These are phyloP conservation scores for Perognathus longimembris DNA, from an alignment of 2,113 vertebrate genomes.

Conservation along the genomic window DNA sequence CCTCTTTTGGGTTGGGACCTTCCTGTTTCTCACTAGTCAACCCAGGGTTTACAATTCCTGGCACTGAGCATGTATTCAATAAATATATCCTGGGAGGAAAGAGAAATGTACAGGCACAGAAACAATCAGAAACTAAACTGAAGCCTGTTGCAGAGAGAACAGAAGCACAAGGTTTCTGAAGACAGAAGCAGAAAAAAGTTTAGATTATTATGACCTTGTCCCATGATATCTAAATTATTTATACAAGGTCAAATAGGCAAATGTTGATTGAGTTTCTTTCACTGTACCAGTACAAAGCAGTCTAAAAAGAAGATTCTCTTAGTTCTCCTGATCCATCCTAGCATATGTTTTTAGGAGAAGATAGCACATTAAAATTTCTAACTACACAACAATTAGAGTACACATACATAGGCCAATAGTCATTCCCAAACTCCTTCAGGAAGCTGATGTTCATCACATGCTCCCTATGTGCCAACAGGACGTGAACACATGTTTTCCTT, in stretches of 20 bases:
- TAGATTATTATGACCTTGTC: fast-evolving
- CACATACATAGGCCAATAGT: background rate
- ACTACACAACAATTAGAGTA: background rate
- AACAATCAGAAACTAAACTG: background rate
- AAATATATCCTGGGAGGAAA: background rate
- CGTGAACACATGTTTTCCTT: background rate
- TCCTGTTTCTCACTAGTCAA: background rate
- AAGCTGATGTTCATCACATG: background rate
- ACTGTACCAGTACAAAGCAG: background rate
- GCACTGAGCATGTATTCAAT: background rate
- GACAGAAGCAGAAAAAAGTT: background rate
- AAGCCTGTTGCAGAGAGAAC: background rate
- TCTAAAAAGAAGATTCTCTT: background rate
- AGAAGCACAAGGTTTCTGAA: background rate
- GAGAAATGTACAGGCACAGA: background rate
- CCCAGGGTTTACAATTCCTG: background rate
- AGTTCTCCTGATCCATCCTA: background rate
- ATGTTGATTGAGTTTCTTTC: background rate
- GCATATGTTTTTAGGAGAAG: background rate
- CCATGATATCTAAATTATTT: too few relatives aligned
- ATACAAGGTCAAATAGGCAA: background rate
- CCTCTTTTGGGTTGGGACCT: background rate
- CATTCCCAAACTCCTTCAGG: background rate
- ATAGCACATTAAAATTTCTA: background rate
- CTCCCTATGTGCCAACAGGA: background rate